Base-by-base conservation (phyloP, 2,113 vertebrate species). In the Ctenomys sociabilis region DNA sequence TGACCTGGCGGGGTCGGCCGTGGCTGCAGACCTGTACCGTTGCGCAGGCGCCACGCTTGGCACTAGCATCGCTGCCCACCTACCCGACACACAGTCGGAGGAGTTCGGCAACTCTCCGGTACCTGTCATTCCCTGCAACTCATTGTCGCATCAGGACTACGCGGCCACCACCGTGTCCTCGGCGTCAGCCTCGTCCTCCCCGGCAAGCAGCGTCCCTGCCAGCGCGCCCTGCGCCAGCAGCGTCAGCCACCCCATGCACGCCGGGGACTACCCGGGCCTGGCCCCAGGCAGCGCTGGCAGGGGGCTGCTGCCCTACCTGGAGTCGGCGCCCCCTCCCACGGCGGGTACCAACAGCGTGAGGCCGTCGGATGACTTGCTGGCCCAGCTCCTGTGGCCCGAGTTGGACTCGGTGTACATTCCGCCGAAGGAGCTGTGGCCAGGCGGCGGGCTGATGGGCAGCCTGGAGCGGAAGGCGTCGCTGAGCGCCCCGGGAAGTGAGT, bases 71-170 rank as follows among this genome's bases (percentile, higher is more conserved):
- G 97, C 98, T 37, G 97, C 97, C 21, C 97, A 98, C 90, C 98
- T 99, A 96, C 97, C 99, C 86, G 99, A 99, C 90, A 99, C 98
- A 89, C 99, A 99, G 88, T 96, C 98, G 0, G 99, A 99, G 95
- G 99, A 49, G 12, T 49, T 49, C 49, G 12, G 12, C 49, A 49
- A 99, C 54, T 16, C 19, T 57, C 54, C 19, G 54, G 99, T 99
- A 97, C 99, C 99, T 97, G 99, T 99, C 97, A 99, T 99, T 43
- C 98, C 99, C 24, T 99, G 99, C 37, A 99, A 99, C 97, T 99
- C 99, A 5, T 98, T 99, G 73, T 98, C 99, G 59, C 99, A 99
- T 70, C 99, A 99, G 92, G 99, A 99, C 80, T 98, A 99, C 9
- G 98, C 98, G 16, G 98, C 98, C 89, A 94, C 97, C 88, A 98